phyloP scores from a whole-genome alignment of 2,888 invertebrate species.

The Micropterix aruncella region DNA sequence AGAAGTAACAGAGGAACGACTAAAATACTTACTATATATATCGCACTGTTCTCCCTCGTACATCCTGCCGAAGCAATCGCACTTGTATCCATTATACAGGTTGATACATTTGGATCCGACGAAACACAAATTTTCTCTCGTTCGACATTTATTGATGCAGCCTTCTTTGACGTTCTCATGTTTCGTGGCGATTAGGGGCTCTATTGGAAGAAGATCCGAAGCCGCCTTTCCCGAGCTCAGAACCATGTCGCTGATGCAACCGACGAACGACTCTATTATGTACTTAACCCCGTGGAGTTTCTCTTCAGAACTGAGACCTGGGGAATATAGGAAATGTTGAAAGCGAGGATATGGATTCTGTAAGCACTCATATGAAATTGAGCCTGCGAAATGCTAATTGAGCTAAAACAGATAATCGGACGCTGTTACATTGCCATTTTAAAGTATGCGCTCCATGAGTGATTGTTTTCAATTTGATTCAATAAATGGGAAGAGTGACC shows the following conservation, averaged over 20 bases:
- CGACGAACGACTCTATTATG: conserved; percentile 85
- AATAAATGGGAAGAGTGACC: neutral
- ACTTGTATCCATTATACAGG: conserved; percentile 77
- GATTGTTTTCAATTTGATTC: neutral
- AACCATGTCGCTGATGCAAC: conserved; percentile 79
- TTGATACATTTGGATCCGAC: conserved; percentile 81
- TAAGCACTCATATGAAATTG: too few relatives aligned
- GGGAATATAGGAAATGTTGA: conserved; percentile 11
- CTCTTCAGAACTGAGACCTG: conserved; percentile 78
- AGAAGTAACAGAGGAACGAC: too few relatives aligned
- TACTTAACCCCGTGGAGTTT: conserved; percentile 81
- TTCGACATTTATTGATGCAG: conserved; percentile 71
- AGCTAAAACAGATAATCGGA: neutral
- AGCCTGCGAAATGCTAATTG: too few relatives aligned
- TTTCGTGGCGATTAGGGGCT: conserved; percentile 72
- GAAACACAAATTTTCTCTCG: conserved; percentile 74
- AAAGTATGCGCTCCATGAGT: neutral
- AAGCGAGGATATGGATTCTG: conserved; percentile 4
- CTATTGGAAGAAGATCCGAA: conserved; percentile 66
- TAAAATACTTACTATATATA: conserved; percentile 72
- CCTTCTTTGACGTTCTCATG: conserved; percentile 84
- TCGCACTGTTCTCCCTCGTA: conserved; percentile 89
- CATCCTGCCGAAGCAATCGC: conserved; percentile 85
- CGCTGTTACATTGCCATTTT: neutral
- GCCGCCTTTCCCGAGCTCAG: conserved; percentile 77